phyloP scores from a whole-genome alignment of 1,140 invertebrate species.

The Anthonomus grandis region DNA sequence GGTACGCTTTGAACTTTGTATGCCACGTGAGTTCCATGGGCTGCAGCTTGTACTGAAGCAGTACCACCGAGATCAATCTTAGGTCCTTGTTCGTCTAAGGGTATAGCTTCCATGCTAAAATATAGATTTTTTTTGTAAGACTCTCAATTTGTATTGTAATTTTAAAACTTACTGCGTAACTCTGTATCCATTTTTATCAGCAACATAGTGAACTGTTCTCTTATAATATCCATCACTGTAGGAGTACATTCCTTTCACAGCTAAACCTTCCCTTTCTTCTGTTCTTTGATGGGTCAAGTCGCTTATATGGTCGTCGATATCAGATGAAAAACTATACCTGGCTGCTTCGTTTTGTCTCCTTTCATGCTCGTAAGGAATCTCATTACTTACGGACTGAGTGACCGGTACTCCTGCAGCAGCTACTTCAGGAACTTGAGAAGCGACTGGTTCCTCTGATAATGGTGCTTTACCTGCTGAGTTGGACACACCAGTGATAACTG shows the following conservation, averaged over 20 bases:
- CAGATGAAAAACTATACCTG: slow-evolving; percentile 52
- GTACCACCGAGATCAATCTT: slow-evolving; percentile 49
- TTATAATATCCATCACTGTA: slow-evolving; percentile 57
- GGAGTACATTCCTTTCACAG: slow-evolving; percentile 53
- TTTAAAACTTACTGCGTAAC: slow-evolving; percentile 50
- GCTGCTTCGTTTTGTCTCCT: slow-evolving; percentile 36
- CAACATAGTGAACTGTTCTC: slow-evolving; percentile 55
- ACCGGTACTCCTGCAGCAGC: no score
- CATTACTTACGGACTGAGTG: background rate
- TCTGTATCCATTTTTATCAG: slow-evolving; percentile 59
- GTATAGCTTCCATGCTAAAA: slow-evolving; percentile 38
- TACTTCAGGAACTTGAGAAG: no score
- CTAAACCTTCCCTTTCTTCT: slow-evolving; percentile 54
- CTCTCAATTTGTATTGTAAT: no score
- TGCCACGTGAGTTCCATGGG: slow-evolving; percentile 43
- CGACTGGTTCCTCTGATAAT: no score
- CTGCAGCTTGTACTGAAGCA: slow-evolving; percentile 48
- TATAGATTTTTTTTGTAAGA: background rate
- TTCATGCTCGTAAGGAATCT: slow-evolving; percentile 32
- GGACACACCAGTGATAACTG: no score
- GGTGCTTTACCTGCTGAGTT: no score
- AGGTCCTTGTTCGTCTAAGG: slow-evolving; percentile 53
- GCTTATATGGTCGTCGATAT: slow-evolving; percentile 53
- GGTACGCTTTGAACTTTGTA: slow-evolving; percentile 45
- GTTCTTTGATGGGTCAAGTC: slow-evolving; percentile 51